phyloP scores from a whole-genome alignment of 2,113 vertebrate species.

The Eira barbara region DNA sequence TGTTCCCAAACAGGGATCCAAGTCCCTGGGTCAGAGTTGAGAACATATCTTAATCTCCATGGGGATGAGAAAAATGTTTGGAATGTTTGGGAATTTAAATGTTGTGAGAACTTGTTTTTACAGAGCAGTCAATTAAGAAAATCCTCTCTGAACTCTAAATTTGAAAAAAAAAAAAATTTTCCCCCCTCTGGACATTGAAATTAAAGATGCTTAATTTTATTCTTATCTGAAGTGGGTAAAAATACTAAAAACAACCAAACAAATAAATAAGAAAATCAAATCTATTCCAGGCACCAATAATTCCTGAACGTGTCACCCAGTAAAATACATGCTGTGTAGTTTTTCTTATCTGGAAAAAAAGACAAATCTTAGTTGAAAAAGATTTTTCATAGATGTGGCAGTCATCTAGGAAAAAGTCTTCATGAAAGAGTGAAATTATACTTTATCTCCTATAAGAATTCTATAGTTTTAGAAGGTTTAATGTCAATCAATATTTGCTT shows the following conservation, averaged over 20 bases:
- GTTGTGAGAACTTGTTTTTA: slow-evolving; percentile 69
- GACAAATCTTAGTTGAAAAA: background rate
- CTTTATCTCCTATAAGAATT: background rate
- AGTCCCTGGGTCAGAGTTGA: slow-evolving; percentile 55
- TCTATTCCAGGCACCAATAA: background rate
- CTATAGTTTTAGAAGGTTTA: slow-evolving; percentile 21
- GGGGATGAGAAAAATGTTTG: slow-evolving; percentile 68
- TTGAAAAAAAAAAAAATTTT: background rate
- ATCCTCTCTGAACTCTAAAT: background rate
- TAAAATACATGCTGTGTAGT: background rate
- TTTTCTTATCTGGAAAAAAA: background rate
- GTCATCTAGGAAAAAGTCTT: background rate
- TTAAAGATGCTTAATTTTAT: slow-evolving; percentile 49
- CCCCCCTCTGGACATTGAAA: rapidly evolving
- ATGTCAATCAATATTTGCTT: background rate
- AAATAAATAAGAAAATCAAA: background rate
- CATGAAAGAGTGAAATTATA: background rate
- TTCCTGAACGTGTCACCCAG: background rate
- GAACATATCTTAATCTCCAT: slow-evolving; percentile 59
- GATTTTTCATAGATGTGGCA: background rate
- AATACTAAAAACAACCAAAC: background rate
- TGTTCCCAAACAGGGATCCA: slow-evolving; percentile 6
- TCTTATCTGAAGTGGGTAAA: slow-evolving; percentile 4
- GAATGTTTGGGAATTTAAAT: slow-evolving; percentile 68
- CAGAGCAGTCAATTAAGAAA: slow-evolving; percentile 58